phyloP scores from a whole-genome alignment of 1,140 invertebrate species.

The Mizuhopecten yessoensis region DNA sequence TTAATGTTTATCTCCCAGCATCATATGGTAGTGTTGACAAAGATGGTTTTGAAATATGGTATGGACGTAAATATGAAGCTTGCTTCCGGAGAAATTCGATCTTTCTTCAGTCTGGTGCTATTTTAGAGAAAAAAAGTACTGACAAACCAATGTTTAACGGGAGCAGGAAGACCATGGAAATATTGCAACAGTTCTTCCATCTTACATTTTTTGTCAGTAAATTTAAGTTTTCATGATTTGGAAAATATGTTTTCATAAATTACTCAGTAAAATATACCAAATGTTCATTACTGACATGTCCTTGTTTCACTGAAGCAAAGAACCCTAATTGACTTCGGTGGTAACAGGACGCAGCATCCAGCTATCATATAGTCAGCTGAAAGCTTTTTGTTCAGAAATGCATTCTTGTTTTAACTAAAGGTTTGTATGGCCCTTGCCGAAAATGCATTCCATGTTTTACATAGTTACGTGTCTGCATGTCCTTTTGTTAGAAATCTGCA shows the following conservation, averaged over 20 bases:
- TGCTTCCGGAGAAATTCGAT: background rate
- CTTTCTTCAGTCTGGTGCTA: background rate
- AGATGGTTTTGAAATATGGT: slow-evolving; percentile 4
- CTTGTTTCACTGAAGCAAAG: no score
- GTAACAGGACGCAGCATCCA: no score
- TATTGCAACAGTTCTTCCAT: background rate
- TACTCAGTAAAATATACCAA: no score
- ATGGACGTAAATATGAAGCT: background rate
- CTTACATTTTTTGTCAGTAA: background rate
- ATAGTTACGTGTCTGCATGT: no score
- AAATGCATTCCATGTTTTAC: no score
- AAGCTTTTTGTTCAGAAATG: no score
- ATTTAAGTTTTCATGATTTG: background rate
- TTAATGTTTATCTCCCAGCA: background rate
- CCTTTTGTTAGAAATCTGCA: no score
- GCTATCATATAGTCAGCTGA: no score
- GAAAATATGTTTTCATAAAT: background rate
- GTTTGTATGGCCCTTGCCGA: no score
- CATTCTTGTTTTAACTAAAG: no score
- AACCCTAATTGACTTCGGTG: no score
- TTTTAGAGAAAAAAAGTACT: background rate
- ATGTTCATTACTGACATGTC: no score
- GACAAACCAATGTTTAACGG: background rate
- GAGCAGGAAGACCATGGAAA: background rate
- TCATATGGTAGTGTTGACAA: background rate